phyloP scores from a whole-genome alignment of 2,888 invertebrate genomes.

The Priocnemis perturbator region DNA sequence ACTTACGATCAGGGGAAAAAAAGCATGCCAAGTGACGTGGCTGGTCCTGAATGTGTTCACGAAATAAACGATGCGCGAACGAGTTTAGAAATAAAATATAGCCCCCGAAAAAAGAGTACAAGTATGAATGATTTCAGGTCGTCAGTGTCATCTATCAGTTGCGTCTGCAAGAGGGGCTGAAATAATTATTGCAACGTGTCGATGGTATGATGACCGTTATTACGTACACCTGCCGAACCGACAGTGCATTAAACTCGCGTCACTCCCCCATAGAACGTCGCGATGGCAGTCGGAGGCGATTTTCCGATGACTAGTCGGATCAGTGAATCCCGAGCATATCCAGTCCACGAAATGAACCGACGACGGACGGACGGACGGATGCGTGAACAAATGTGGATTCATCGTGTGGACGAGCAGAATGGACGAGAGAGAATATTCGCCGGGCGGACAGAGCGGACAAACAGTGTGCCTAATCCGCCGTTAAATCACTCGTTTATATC shows the following conservation, averaged over 20 bases:
- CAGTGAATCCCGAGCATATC: background rate
- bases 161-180: too few relatives aligned
- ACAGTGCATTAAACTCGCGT: too few relatives aligned
- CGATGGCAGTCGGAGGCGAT: conserved; percentile 6
- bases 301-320: conserved; percentile 6
- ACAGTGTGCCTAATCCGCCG: conserved; percentile 40
- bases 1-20: conserved; percentile 9
- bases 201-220: too few relatives aligned
- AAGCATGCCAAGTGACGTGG: too few relatives aligned
- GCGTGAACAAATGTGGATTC: conserved; percentile 39
- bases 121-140: too few relatives aligned
- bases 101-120: too few relatives aligned
- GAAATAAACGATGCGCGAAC: too few relatives aligned
- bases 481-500: conserved; percentile 52
- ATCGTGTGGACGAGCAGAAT: conserved; percentile 32
- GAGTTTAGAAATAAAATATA: too few relatives aligned
- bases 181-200: too few relatives aligned
- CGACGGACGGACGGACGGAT: background rate
- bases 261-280: background rate
- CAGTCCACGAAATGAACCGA: background rate
- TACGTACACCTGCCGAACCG: too few relatives aligned
- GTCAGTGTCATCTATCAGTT: too few relatives aligned
- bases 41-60: too few relatives aligned
- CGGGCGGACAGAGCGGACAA: conserved; percentile 30
- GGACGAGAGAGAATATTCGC: conserved; percentile 22